Evolutionary conservation across 2,888 invertebrate genomes (phyloP), one percentile per base, ranked within the genome.

Genomic region (Schizaphis graminum): DNA sequence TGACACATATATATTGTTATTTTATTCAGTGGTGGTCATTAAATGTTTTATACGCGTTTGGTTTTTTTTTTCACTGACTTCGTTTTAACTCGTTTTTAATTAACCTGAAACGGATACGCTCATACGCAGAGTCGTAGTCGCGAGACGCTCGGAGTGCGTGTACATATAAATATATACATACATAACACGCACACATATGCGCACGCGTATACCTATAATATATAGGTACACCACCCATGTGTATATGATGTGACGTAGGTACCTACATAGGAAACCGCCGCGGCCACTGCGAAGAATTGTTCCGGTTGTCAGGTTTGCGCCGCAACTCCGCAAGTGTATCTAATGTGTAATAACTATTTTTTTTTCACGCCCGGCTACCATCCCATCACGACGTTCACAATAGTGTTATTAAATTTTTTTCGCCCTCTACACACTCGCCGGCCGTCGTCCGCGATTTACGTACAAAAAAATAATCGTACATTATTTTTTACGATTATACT

Each of bases 11-110:
- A 47, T 93, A 90, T 93, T 13, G 85, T 93, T 85, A 93, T 93
- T 93, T 89, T 93, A 93, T 93, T 93, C 89, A 93, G 49, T 84
- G 89, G 89, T 13, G 93, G 89, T 93, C 93, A 90, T 93, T 93
- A 93, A 90, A 90, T 89, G 93, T 89, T 89, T 93, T 89, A 89
- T 90, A 56, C 77, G 84, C 88, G 86, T 91, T 86, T 35, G 26
- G 47, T n/a, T 92, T 92, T 41, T 49, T 44, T 84, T 90, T 89
- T 53, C 35, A 11, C 57, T 47, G 57, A 85, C 89, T 93, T 44
- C 24, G 89, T 92, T 86, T 92, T 85, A 56, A 84, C 91, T 91
- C 28, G 41, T 89, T 89, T 93, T 93, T 93, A 93, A 93, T 93
- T 93, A 93, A 93, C 85, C 47, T 56, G 93, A 93, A 93, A 93